These are phyloP conservation scores for Arctia plantaginis DNA, from an alignment of 2,888 invertebrate genomes.

Conservation along the genomic window DNA sequence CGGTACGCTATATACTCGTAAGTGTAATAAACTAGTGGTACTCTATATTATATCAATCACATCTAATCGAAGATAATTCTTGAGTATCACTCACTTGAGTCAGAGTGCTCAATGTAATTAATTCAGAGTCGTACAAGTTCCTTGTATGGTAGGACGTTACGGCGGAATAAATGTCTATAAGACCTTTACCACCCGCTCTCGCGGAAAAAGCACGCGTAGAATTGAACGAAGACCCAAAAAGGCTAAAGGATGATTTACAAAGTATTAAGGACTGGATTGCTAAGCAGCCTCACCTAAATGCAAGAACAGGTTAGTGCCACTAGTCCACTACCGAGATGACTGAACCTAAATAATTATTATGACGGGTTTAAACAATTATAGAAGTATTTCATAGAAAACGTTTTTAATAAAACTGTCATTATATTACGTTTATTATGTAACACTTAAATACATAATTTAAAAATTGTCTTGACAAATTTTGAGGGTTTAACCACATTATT, in stretches of 20 bases:
- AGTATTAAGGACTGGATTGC: slow-evolving; percentile 85
- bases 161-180: slow-evolving; percentile 45
- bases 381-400: not conserved
- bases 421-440: no score
- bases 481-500: not conserved
- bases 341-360: not conserved
- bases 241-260: slow-evolving; percentile 78
- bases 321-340: not conserved
- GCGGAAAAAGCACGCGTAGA: slow-evolving; percentile 80
- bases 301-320: slow-evolving; percentile 60
- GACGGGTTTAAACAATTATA: not conserved
- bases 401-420: not conserved
- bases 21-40: not conserved
- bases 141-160: not conserved
- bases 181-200: slow-evolving; percentile 63
- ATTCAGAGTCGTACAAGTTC: slow-evolving; percentile 1
- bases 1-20: not conserved
- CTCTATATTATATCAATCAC: not conserved
- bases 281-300: slow-evolving; percentile 84
- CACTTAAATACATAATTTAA: not conserved
- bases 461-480: not conserved
- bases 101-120: slow-evolving; percentile 3
- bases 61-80: slow-evolving; percentile 2
- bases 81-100: no score
- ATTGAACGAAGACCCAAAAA: slow-evolving; percentile 83